phyloP scores from a whole-genome alignment of 2,113 vertebrate genomes.

The Cygnus atratus region DNA sequence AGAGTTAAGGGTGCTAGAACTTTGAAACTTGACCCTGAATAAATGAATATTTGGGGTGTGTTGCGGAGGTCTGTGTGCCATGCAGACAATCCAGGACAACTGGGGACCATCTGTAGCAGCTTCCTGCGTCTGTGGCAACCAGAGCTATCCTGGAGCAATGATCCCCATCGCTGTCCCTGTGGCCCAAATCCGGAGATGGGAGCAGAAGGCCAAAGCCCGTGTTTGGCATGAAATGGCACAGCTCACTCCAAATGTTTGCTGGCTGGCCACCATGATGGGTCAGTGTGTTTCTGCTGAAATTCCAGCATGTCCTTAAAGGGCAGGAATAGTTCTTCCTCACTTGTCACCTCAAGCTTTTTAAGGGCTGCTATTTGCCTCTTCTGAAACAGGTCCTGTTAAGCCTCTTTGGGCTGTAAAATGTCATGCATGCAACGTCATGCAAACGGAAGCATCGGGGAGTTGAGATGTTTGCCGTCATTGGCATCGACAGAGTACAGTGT shows the following conservation, averaged over 20 bases:
- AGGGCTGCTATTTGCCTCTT: neutral
- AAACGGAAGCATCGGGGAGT: neutral
- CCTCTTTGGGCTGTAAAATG: neutral
- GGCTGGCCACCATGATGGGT: rapidly evolving
- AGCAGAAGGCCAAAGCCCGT: neutral
- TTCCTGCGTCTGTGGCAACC: neutral
- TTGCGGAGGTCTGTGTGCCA: rapidly evolving
- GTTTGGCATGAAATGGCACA: neutral
- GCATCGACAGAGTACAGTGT: neutral
- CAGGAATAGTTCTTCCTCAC: neutral
- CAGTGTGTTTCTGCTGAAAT: neutral
- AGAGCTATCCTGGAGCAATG: neutral
- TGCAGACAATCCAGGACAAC: rapidly evolving
- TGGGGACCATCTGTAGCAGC: neutral
- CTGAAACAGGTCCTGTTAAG: neutral
- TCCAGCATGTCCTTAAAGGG: neutral
- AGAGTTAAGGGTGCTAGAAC: neutral
- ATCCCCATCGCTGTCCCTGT: neutral
- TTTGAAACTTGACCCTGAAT: neutral
- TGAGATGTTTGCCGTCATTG: neutral
- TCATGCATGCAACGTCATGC: no score
- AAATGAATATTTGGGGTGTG: rapidly evolving
- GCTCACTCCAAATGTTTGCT: neutral
- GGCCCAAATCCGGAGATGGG: neutral
- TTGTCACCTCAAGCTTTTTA: neutral